Base-by-base conservation (phyloP, 2,113 vertebrate genomes). In the Osmerus mordax region DNA sequence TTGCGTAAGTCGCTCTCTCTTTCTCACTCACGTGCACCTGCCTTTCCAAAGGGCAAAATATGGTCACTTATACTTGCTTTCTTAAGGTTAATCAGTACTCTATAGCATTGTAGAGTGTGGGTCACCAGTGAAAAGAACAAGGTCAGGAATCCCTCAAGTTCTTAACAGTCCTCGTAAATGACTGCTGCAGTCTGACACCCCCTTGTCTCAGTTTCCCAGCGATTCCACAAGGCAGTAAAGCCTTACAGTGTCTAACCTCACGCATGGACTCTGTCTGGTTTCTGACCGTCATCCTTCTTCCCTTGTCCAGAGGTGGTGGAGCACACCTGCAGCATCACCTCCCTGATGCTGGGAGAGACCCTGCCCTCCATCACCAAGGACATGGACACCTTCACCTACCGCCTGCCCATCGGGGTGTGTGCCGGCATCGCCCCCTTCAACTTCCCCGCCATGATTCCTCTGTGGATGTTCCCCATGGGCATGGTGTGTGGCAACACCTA, bases 391-490 rank as follows among this genome's bases (percentile, higher is more conserved):
- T 93, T 90, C 69, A 97, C 97, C 54, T 98, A 94, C 82, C 94
- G 96, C 7, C 83, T 98, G 80, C 97, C 97, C n/a, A 79, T 99
- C 2, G 97, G 97, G 0, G 95, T 99, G 13, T 97, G 96, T 11
- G 96, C 96, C 8, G 97, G 97, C 74, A 96, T 99, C 1, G 92
- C 96, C 12, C 97, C 97, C 0, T 99, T 99, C 88, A 98, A 98
- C 84, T 99, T 99, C 86, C 97, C 97, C 0, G 97, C 96, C 81
- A 99, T 99, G 97, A 99, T 99, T 82, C 97, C 97, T 23, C 93
- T 99, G 25, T 99, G 97, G 97, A 99, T 99, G 97, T 97, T 96
- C 78, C 97, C 97, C 25, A 92, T 99, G 94, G 96, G 94, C 63
- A 93, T 98, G 95, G 97, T 96, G 61, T 96, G 95, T 69, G 97